Evolutionary conservation across 1,140 invertebrate species (phyloP), one percentile per base, ranked within the genome.

Genomic region (Saccostrea glomerata): DNA sequence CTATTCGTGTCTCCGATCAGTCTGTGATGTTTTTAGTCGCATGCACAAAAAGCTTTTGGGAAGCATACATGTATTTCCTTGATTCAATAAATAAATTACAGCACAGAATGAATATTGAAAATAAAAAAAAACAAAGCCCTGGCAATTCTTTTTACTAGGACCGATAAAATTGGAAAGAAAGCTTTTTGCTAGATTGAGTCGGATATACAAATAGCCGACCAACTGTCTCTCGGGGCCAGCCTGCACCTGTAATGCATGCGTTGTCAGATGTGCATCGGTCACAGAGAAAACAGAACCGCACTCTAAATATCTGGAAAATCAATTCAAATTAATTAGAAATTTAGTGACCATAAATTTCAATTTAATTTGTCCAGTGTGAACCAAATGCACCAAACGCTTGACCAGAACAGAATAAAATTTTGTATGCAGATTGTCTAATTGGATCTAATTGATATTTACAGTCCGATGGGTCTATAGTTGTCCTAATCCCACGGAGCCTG

Each of bases 291-390:
- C 25, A 13, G 23, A 77, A 12, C 30, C 13, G 25, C 25, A 77
- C 23, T 77, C 25, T 77, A 77, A 77, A 77, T 30, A 36, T 77
- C 11, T 9, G 70, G 70, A 77, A 77, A 77, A 77, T 77, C 70
- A 77, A 77, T 30, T 77, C 30, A 77, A 77, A 77, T 77, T 77
- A 77, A 77, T 77, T 77, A 77, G 70, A 77, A 77, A 77, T 77
- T 25, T 77, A 77, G 23, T 77, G 70, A 77, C 70, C 70, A 77
- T 36, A 77, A 77, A 77, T 36, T 25, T 77, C 70, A 77, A 77
- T 77, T 77, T 77, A 77, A 77, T 77, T 77, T 77, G 70, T 77
- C 30, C 70, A 77, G 25, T 25, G 13, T 36, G 70, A 30, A 77
- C 70, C 70, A 77, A 77, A 30, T 77, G 70, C 70, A 30, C 70